Base-by-base conservation (phyloP, 2,797 vertebrate species). In the Cuculus canorus region DNA sequence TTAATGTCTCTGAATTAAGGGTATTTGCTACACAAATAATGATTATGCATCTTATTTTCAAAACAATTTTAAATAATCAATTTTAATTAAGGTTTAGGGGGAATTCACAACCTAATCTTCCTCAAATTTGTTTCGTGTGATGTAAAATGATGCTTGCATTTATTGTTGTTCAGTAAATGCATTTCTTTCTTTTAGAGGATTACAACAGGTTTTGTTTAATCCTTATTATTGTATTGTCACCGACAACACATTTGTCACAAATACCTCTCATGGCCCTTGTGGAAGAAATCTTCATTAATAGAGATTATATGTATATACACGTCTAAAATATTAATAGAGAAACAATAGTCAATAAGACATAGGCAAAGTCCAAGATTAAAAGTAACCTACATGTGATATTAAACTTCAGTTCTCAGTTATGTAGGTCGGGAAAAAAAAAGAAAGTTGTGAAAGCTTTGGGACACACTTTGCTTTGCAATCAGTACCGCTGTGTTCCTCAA, bases 171-270 rank as follows among this genome's bases (percentile, higher is more conserved):
- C 56, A 80, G n/a, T 64, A 94, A 94, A 60, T 32, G n/a, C 12
- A 56, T 73, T 92, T 90, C 10, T 72, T 88, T 91, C 13, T 76
- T 94, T 82, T 75, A 81, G 78, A 52, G 48, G 56, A 85, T 80
- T 73, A 82, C 16, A 82, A 69, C 25, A 72, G 23, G 71, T 91
- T 95, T 94, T 76, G 82, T 80, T 91, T 91, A 95, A 90, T 83
- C 53, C 35, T 33, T 64, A 78, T 75, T 81, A 77, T 39, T 73
- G 12, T 73, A 30, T 82, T 82, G 35, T 47, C 71, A 86, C 48
- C 41, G 76, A 68, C 22, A 86, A 77, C 24, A 15, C 9, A 17
- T 75, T 83, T 73, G 41, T 57, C 53, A 61, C 23, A 77, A 88
- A 68, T 64, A 73, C 8, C 60, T 85, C 27, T 68, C 72, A 64